Conservation (phyloP, 2,888 invertebrate genomes). For the Pristionchus fissidentatus region DNA sequence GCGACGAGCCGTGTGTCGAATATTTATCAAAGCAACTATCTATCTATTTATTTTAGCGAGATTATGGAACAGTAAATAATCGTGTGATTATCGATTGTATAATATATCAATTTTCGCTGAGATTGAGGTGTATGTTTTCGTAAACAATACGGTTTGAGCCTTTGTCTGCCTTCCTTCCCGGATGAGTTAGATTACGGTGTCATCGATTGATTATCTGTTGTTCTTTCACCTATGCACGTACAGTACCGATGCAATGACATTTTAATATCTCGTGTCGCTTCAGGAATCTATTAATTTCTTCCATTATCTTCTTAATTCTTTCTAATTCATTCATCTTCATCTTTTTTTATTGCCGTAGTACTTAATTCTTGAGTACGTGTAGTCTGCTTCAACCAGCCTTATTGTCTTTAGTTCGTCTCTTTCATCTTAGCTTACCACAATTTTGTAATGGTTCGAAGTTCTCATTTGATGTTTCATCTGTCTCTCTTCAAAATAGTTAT, state of each 20-base stretch:
- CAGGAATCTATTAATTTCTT: not conserved
- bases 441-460: not conserved
- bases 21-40: no score
- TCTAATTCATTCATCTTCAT: not conserved
- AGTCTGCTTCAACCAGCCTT: not conserved
- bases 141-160: not conserved
- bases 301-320: not conserved
- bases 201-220: not conserved
- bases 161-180: not conserved
- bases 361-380: conserved; percentile 26
- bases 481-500: no score
- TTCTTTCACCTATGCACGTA: not conserved
- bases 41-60: no score
- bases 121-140: no score
- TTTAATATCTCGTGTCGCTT: not conserved
- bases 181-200: conserved; percentile 6
- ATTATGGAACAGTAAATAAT: no score
- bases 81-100: no score
- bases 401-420: no score
- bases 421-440: not conserved
- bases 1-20: no score
- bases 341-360: no score
- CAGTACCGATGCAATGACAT: not conserved
- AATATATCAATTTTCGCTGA: no score
- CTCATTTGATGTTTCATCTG: not conserved